phyloP scores from a whole-genome alignment of 1,140 invertebrate species.

The Philotrypesis tridentata region DNA sequence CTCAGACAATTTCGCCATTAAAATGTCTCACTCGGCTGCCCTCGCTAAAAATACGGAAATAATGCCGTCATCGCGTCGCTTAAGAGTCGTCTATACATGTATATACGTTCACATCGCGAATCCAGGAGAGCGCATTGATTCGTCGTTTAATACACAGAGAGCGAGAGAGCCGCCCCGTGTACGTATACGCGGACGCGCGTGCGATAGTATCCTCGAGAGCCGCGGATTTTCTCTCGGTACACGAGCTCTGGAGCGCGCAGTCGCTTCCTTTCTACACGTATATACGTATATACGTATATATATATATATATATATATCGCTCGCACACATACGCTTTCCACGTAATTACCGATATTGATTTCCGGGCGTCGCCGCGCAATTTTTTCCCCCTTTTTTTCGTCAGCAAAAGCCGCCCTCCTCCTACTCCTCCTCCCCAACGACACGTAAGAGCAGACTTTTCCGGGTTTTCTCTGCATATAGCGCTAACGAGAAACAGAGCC shows the following conservation, averaged over 20 bases:
- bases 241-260: background rate
- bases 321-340: background rate
- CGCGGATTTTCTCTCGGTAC: background rate
- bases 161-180: background rate
- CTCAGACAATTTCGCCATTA: constrained; percentile 40
- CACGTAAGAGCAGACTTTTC: constrained; percentile 22
- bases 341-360: constrained; percentile 48
- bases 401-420: background rate
- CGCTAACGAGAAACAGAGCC: constrained; percentile 10
- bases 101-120: background rate
- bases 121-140: constrained; percentile 37
- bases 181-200: background rate
- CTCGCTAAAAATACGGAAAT: constrained; percentile 42
- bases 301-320: background rate
- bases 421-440: too few species aligned
- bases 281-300: too few species aligned
- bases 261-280: background rate
- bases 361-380: background rate
- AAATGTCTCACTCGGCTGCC: constrained; percentile 28
- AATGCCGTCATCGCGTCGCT: background rate
- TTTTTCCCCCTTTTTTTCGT: background rate
- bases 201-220: too few species aligned
- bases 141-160: background rate
- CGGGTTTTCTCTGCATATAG: constrained; percentile 17
- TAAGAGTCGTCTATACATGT: background rate